Evolutionary conservation across 2,797 vertebrate species (phyloP).

Genomic region (Brotogeris chrysoptera): DNA sequence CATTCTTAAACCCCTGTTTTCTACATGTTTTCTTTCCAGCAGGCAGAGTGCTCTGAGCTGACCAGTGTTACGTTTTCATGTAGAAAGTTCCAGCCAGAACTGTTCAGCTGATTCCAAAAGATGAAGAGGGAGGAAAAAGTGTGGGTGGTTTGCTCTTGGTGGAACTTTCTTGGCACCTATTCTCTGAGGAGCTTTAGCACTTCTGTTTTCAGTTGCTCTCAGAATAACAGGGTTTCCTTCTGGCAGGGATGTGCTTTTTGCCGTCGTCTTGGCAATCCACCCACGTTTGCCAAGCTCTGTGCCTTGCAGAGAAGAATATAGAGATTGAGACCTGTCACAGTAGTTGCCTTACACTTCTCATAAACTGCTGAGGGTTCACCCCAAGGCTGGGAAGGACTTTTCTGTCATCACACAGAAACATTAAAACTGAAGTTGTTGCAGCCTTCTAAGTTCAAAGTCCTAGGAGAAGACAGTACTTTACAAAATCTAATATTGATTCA

Average conservation of each 20-base stretch:
- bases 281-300: not conserved
- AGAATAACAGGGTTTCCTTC: conserved; percentile 52
- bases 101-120: not conserved
- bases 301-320: not conserved
- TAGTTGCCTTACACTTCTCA: not conserved
- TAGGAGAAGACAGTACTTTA: not conserved
- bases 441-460: not conserved
- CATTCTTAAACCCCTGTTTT: fast-evolving
- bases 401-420: not conserved
- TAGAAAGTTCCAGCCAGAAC: not conserved
- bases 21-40: not conserved
- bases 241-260: conserved; percentile 52
- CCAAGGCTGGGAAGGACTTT: not conserved
- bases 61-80: not conserved
- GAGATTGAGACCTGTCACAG: not conserved
- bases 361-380: not conserved
- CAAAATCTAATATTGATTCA: not conserved
- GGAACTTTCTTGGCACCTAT: conserved; percentile 35
- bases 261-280: conserved; percentile 3
- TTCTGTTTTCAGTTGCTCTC: conserved; percentile 30
- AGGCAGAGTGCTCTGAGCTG: not conserved
- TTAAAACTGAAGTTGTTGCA: not conserved
- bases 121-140: not conserved
- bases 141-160: conserved; percentile 54
- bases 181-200: not conserved